Conservation (phyloP, 2,113 vertebrate genomes). For the Elaphurus davidianus region DNA sequence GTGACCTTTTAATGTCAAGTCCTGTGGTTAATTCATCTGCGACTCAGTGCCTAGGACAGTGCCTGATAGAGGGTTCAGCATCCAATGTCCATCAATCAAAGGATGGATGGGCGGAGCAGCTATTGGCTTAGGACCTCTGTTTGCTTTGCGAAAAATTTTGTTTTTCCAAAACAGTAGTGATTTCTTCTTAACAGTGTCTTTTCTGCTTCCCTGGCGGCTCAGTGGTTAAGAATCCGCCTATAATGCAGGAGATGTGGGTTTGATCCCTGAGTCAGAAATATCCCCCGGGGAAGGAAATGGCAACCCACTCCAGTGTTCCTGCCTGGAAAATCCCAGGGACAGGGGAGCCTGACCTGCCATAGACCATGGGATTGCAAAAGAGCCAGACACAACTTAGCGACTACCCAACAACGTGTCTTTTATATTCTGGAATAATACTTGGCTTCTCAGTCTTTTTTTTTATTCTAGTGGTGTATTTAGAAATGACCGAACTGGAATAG, state of each 20-base stretch:
- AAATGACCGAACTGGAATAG: not conserved
- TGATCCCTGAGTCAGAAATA: not conserved
- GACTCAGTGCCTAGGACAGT: accelerated
- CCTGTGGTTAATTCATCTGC: not conserved
- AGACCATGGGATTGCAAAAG: not conserved
- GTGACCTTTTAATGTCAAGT: not conserved
- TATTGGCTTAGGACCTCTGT: not conserved
- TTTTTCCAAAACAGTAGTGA: not conserved
- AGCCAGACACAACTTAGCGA: not conserved
- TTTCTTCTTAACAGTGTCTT: not conserved
- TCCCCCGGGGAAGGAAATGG: not conserved
- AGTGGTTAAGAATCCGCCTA: too few species aligned
- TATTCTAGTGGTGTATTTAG: not conserved
- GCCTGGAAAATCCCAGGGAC: not conserved
- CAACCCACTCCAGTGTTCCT: not conserved
- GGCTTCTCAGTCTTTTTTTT: not conserved
- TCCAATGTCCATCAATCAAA: not conserved
- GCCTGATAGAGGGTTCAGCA: not conserved
- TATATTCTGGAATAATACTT: not conserved
- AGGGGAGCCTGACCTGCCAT: not conserved
- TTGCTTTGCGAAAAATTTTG: not conserved
- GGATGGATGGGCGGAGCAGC: accelerated
- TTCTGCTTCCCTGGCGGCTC: not conserved
- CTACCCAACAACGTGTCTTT: not conserved
- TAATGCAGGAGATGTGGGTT: not conserved